Conservation (phyloP, 2,113 vertebrate genomes). For the Conger conger region DNA sequence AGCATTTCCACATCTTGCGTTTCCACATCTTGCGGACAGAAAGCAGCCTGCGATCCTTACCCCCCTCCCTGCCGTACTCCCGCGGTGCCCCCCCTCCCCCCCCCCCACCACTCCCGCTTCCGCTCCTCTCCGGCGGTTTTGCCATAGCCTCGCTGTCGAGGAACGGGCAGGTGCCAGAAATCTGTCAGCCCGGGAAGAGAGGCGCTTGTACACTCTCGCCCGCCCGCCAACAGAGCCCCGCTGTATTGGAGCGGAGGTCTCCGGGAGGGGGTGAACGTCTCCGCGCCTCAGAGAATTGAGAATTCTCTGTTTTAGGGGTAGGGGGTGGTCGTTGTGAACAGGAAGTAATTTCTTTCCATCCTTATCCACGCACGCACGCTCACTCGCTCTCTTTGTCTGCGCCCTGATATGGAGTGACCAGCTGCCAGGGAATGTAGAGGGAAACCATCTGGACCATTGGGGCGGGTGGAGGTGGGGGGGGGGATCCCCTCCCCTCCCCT, state of each 20-base stretch:
- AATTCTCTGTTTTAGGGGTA: neutral
- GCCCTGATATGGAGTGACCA: slow-evolving; percentile 46
- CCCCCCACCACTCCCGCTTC: slow-evolving; percentile 27
- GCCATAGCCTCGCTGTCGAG: slow-evolving; percentile 47
- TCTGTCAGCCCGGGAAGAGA: slow-evolving; percentile 34
- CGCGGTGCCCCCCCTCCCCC: slow-evolving; percentile 18
- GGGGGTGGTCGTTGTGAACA: slow-evolving; percentile 44
- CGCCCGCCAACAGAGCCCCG: slow-evolving; percentile 42
- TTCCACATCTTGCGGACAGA: neutral
- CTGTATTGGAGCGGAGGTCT: slow-evolving; percentile 42
- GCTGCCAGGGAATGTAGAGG: slow-evolving; percentile 73
- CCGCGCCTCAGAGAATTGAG: slow-evolving; percentile 36
- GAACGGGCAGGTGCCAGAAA: slow-evolving; percentile 46
- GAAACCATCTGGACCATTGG: slow-evolving; percentile 70
- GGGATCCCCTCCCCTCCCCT: slow-evolving; percentile 56
- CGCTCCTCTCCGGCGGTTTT: slow-evolving; percentile 40
- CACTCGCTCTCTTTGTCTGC: slow-evolving; percentile 54
- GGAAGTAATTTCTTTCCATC: slow-evolving; percentile 66
- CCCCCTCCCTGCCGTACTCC: neutral
- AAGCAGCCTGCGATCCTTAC: neutral
- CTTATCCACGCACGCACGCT: slow-evolving; percentile 23
- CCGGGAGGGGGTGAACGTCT: slow-evolving; percentile 33
- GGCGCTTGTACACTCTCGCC: slow-evolving; percentile 19
- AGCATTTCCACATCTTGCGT: neutral
- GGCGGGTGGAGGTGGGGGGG: slow-evolving; percentile 45